Conservation (phyloP, 2,888 invertebrate genomes). For the Chloroclysta siterata region DNA sequence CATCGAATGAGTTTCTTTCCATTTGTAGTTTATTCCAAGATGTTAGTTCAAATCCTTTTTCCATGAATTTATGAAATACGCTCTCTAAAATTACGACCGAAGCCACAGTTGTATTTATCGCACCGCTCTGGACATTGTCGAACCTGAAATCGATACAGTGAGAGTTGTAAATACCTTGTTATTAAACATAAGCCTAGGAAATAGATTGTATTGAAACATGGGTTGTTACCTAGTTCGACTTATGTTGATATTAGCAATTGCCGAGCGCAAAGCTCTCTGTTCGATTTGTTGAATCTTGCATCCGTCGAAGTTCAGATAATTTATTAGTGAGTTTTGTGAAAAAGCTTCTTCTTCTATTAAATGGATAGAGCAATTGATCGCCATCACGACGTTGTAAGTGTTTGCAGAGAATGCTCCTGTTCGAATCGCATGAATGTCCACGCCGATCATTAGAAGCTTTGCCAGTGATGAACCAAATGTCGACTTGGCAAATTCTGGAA, state of each 20-base stretch:
- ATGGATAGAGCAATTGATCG: slow-evolving; percentile 86
- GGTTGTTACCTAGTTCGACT: slow-evolving; percentile 84
- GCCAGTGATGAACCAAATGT: slow-evolving; percentile 88
- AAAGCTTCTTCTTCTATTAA: slow-evolving; percentile 87
- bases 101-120: slow-evolving; percentile 87
- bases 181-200: background rate
- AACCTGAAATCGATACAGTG: slow-evolving; percentile 80
- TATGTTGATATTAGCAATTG: slow-evolving; percentile 87
- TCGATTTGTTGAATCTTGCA: slow-evolving; percentile 84
- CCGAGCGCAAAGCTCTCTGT: slow-evolving; percentile 86
- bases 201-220: background rate
- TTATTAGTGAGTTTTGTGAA: slow-evolving; percentile 85
- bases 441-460: slow-evolving; percentile 80
- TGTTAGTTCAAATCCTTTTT: slow-evolving; percentile 86
- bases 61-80: slow-evolving; percentile 84
- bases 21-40: slow-evolving; percentile 87
- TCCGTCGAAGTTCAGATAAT: slow-evolving; percentile 85
- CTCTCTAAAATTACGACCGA: slow-evolving; percentile 85
- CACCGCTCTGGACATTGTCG: slow-evolving; percentile 85
- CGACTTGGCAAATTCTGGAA: slow-evolving; percentile 84
- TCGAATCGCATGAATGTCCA: slow-evolving; percentile 83
- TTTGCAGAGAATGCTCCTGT: slow-evolving; percentile 88
- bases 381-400: slow-evolving; percentile 86
- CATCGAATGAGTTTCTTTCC: slow-evolving; percentile 87
- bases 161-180: background rate